Conservation (phyloP, 2,888 invertebrate species). For the Amphimallon solstitiale region DNA sequence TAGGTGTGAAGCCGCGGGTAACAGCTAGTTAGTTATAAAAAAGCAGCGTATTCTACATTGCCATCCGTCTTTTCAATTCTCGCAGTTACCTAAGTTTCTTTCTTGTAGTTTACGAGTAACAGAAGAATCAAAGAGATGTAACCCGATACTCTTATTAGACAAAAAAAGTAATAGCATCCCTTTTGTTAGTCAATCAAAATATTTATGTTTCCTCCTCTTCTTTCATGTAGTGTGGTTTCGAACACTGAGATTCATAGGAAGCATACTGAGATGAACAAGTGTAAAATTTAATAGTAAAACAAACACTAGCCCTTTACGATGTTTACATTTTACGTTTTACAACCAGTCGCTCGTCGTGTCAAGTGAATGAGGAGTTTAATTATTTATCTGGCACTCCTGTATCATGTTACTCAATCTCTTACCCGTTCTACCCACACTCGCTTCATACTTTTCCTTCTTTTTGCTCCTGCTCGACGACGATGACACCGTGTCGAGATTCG, state of each 20-base stretch:
- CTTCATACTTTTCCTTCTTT: neutral
- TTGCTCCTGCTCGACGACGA: neutral
- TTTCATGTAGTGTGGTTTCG: slow-evolving; percentile 4
- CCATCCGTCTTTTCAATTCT: no score
- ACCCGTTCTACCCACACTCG: neutral
- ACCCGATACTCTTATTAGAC: neutral
- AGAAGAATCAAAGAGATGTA: neutral
- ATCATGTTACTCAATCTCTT: slow-evolving; percentile 19
- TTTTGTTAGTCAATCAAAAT: neutral
- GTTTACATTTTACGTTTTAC: slow-evolving; percentile 29
- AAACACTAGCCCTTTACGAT: slow-evolving; percentile 28
- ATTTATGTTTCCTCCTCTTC: neutral
- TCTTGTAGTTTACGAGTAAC: no score
- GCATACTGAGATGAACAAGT: slow-evolving; percentile 3
- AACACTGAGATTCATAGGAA: neutral
- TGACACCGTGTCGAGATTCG: slow-evolving; percentile 2
- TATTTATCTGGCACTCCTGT: slow-evolving; percentile 32
- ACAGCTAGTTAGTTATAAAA: no score
- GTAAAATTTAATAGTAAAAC: slow-evolving; percentile 31
- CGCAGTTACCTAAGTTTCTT: no score
- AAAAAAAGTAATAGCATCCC: neutral
- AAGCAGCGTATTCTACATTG: no score
- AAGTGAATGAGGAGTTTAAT: slow-evolving; percentile 24
- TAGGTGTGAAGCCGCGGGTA: no score
- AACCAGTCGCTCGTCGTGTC: slow-evolving; percentile 7